These are phyloP conservation scores for Sminthurinus signatus DNA, from an alignment of 1,140 invertebrate genomes.

Conservation along the genomic window DNA sequence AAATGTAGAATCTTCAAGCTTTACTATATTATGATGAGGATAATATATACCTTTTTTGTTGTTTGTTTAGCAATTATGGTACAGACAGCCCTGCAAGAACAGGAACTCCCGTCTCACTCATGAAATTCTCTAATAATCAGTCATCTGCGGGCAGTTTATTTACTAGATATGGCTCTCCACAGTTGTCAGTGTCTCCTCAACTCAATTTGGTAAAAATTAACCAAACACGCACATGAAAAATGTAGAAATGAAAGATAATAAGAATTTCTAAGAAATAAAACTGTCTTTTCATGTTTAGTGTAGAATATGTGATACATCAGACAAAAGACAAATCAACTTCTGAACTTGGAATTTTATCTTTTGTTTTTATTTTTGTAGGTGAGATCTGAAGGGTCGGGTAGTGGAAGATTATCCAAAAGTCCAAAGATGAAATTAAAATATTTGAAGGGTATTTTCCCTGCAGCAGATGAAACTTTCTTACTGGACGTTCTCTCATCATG, in stretches of 20 bases:
- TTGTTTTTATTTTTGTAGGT: conserved; percentile 18
- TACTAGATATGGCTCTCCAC: conserved; percentile 35
- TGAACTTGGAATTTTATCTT: no score
- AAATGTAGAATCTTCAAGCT: no score
- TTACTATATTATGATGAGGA: no score
- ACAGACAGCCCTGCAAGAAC: conserved; percentile 39
- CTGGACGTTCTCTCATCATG: conserved; percentile 46
- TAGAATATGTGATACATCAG: no score
- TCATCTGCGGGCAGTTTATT: conserved; percentile 36
- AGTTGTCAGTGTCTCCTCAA: conserved; percentile 37
- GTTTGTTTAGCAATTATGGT: not conserved
- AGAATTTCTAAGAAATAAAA: not conserved
- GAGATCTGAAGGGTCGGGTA: conserved; percentile 15
- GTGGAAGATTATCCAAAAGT: no score
- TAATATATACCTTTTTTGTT: no score
- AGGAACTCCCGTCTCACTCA: conserved; percentile 37
- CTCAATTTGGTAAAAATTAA: conserved; percentile 30
- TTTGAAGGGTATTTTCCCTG: conserved; percentile 47
- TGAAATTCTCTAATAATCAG: conserved; percentile 38
- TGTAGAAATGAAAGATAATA: no score
- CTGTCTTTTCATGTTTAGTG: no score
- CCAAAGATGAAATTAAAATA: conserved; percentile 44
- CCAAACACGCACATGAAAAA: no score
- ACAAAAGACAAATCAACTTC: no score
- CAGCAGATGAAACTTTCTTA: conserved; percentile 46